Evolutionary conservation across 2,113 vertebrate species (phyloP).

Genomic region (human (Homo sapiens)): GRCh38 chr1:79020501-79021000

Average conservation of each 20-base stretch:
- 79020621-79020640: conserved; percentile 82
- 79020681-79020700: conserved; percentile 63
- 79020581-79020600: conserved; percentile 71
- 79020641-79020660: conserved; percentile 77
- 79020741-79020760: conserved; percentile 66
- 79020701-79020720: conserved; percentile 67
- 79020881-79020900: conserved; percentile 55
- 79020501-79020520: conserved; percentile 52
- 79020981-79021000: conserved; percentile 40
- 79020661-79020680: conserved; percentile 75
- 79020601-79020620: conserved; percentile 78
- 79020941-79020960: conserved; percentile 47
- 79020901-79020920: conserved; percentile 57
- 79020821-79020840: conserved; percentile 40
- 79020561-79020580: conserved; percentile 65
- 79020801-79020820: conserved; percentile 55
- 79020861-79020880: conserved; percentile 75
- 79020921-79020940: conserved; percentile 63
- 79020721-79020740: conserved; percentile 67
- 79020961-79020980: conserved; percentile 40
- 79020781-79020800: conserved; percentile 80
- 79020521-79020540: conserved; percentile 44
- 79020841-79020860: conserved; percentile 74
- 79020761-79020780: conserved; percentile 19
- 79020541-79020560: conserved; percentile 41